Evolutionary conservation across 2,797 vertebrate species (phyloP), one percentile per base, ranked within the genome.

Genomic region (Eospalax fontanierii): DNA sequence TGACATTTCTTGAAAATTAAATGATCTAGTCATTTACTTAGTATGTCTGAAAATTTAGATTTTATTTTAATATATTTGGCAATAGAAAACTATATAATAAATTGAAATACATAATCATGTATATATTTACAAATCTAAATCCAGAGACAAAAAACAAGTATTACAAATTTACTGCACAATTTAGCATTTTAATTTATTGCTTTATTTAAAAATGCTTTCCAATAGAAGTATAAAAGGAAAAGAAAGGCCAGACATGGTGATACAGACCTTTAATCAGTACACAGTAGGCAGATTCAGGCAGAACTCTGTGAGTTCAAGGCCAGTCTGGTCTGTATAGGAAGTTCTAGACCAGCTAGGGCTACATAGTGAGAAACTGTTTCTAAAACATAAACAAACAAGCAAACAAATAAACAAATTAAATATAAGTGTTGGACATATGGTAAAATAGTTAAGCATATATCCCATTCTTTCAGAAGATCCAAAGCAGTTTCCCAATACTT

Each of bases 171-270:
- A 50, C 9, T 76, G 0, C 0, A 61, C 18, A 95, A 4, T 87
- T 94, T 40, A 90, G 30, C 66, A 71, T 65, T 70, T 0, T 0
- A 33, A 92, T 84, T 78, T 70, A 46, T 71, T 35, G 1, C 21
- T 83, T 24, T 30, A 71, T 61, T 7, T 63, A 38, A 90, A 76
- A 71, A 1, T 54, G 1, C 38, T 38, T 85, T 74, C 14, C 68
- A 59, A 68, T 59, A 57, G 54, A 84, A 68, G 71, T 94, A 26
- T 57, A 54, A 24, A 88, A 78, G 2, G 54, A 95, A 81, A 83
- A 61, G 10, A 43, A 61, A 63, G 38, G 24, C 18, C 26, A 6
- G 22, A 19, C 50, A 54, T 70, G 4, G 2, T 19, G 8, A 12
- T 24, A 24, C 19, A 50, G 1, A 66, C 28, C 40, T 82, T 11